Evolutionary conservation across 2,113 vertebrate genomes (phyloP).

Genomic region (Rhea pennata): DNA sequence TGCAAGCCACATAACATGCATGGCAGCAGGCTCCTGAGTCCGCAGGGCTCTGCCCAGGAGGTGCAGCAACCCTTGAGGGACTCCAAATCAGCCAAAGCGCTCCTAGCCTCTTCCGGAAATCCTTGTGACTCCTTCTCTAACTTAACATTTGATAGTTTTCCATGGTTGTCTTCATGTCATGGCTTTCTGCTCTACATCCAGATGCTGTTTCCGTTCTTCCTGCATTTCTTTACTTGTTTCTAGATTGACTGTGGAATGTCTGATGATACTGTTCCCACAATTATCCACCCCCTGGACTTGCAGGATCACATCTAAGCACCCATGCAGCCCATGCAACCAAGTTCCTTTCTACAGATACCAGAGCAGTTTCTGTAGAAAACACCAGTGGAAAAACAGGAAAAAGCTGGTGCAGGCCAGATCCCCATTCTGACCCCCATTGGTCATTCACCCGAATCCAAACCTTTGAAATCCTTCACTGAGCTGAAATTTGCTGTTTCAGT

Average conservation of each 20-base stretch:
- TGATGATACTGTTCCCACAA: background rate
- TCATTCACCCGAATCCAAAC: background rate
- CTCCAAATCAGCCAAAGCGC: background rate
- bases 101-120: background rate
- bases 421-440: background rate
- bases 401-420: background rate
- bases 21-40: background rate
- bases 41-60: background rate
- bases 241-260: background rate
- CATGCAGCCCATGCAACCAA: background rate
- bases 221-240: background rate
- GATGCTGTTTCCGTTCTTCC: background rate
- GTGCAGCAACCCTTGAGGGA: background rate
- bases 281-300: background rate
- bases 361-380: too few relatives aligned
- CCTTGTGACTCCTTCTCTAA: background rate
- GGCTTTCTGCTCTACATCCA: background rate
- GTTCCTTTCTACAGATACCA: background rate
- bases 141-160: background rate
- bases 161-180: background rate
- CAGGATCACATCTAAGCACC: background rate
- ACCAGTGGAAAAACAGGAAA: background rate
- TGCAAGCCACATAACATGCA: background rate
- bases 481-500: background rate
- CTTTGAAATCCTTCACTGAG: background rate